Conservation (phyloP, 2,888 invertebrate species). For the Heliconius sara region DNA sequence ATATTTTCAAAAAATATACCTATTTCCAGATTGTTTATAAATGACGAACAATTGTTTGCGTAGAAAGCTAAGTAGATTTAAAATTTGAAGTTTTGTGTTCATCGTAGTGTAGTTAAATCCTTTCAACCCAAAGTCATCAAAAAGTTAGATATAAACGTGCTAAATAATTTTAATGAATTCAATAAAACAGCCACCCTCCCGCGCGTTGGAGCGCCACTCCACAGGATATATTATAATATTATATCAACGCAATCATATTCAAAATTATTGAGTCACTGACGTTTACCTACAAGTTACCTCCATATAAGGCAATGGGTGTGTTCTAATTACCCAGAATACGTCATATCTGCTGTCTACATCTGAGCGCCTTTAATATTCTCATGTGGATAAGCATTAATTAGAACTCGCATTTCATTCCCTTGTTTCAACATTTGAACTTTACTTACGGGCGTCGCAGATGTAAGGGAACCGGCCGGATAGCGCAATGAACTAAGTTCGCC, state of each 20-base stretch:
- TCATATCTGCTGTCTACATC: constrained; percentile 58
- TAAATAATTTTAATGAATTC: constrained; percentile 33
- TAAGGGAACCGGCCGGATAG: constrained; percentile 53
- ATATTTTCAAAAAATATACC: no score
- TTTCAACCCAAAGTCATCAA: constrained; percentile 7
- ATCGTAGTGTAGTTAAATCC: constrained; percentile 16
- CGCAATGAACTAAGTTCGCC: constrained; percentile 51
- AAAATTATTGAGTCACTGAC: constrained; percentile 48
- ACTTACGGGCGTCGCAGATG: constrained; percentile 59
- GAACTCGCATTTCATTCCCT: constrained; percentile 68
- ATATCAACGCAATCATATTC: constrained; percentile 40
- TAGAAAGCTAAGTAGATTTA: constrained; percentile 9
- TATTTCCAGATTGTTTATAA: background rate
- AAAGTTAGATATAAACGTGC: constrained; percentile 11
- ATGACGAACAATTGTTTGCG: constrained; percentile 6
- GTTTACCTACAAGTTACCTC: constrained; percentile 35
- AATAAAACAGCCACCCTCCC: constrained; percentile 31
- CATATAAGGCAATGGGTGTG: constrained; percentile 47
- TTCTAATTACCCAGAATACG: constrained; percentile 70
- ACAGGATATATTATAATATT: constrained; percentile 26
- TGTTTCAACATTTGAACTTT: constrained; percentile 69
- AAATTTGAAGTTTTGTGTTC: background rate
- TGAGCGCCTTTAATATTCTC: constrained; percentile 61
- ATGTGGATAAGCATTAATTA: constrained; percentile 69
- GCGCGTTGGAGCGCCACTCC: constrained; percentile 1